Evolutionary conservation across 1,140 invertebrate species (phyloP), one percentile per base, ranked within the genome.

Genomic region (Hermetia illucens): DNA sequence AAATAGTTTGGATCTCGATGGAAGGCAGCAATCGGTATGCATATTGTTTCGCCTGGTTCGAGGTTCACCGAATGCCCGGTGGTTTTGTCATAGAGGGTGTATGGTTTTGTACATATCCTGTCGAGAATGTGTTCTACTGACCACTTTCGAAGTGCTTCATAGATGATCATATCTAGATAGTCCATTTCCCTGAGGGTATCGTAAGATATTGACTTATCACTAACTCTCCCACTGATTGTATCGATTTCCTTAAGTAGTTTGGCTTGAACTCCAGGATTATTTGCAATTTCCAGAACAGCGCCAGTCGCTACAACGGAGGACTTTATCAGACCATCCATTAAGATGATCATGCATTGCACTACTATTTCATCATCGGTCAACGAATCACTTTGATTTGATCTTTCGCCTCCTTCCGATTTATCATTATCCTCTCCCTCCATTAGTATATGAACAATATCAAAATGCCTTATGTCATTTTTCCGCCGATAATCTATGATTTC

Each of bases 71-170:
- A 6, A 19, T 3, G 4, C 9, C 16, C 22, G 6, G 29, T 15
- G 1, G 24, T 17, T n/a, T 39, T 19, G 6, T 32, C 16, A 2
- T 27, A 39, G 24, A 32, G 33, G 4, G 29, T 30, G 13, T 39
- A 17, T 1, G 37, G 37, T 16, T 31, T 13, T 43, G 41, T 39
- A 35, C 47, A 51, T 10, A 42, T 27, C 36, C 62, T 56, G 27
- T 63, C 61, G 24, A 72, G 44, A n/a, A 69, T 55, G 9, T 60
- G 62, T 10, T 68, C 51, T 12, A 66, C 53, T 9, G 70, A 68
- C 48, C 71, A 64, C 21, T 66, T 47, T 38, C 69, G 57, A 21
- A 72, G 47, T 0, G 66, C 68, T 48, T 72, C 60, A 20, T 44
- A 44, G 24, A 62, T 44, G 31, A 58, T 50, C 46, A 50, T 56